Percentiles rank a stretch among this genome's conserved stretches.
Conservation (phyloP, 2,113 vertebrate species). For the Eira barbara region DNA sequence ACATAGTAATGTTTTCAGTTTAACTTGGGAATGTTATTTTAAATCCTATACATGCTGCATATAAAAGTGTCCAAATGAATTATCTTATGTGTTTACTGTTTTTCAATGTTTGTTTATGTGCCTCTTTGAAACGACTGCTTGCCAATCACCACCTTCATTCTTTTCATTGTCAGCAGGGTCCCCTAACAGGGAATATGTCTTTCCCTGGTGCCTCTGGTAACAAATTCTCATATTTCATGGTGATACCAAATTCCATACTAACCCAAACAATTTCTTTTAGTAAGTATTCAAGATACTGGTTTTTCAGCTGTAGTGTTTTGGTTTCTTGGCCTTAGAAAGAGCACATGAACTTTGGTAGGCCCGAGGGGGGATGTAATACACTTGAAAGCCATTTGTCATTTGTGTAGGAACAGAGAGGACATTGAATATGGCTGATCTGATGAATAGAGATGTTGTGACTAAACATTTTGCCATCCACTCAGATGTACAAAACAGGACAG, state of each 20-base stretch:
- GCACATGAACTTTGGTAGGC: neutral
- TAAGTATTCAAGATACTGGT: neutral
- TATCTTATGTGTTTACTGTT: conserved; percentile 66
- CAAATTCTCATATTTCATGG: neutral
- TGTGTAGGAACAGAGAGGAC: neutral
- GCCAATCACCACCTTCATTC: conserved; percentile 29
- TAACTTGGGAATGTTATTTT: conserved; percentile 72
- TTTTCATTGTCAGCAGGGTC: conserved; percentile 13
- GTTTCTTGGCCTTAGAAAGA: neutral
- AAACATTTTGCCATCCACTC: conserved; percentile 19
- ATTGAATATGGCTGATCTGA: neutral
- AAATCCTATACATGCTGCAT: conserved; percentile 52
- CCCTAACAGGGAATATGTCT: neutral
- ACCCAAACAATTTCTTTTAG: conserved; percentile 11
- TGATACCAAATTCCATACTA: neutral
- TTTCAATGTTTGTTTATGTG: conserved; percentile 57
- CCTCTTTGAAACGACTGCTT: conserved; percentile 35
- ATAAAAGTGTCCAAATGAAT: conserved; percentile 71
- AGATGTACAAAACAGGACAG: neutral
- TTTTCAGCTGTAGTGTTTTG: neutral
- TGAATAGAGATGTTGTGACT: neutral
- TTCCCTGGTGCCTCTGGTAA: neutral
- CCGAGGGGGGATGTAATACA: neutral
- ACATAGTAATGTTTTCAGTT: conserved; percentile 74
- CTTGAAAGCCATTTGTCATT: neutral